Base-by-base conservation (phyloP, 1,140 invertebrate species). In the Stegodyphus mimosarum region DNA sequence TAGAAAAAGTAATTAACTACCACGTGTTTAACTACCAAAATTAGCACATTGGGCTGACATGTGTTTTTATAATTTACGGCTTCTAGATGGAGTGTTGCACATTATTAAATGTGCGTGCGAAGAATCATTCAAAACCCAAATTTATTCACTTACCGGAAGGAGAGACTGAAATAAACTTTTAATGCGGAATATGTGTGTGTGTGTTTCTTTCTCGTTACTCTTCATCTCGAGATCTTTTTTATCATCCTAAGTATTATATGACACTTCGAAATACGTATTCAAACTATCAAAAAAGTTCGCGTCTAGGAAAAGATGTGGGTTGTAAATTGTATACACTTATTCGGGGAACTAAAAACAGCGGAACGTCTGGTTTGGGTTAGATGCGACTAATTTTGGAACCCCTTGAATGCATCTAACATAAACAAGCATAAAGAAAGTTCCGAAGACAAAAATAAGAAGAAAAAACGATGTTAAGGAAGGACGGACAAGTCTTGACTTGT, bases 321-420 rank as follows among this genome's bases (percentile, higher is more conserved):
- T 60, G 55, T 60, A 60, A 60, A 60, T 60, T 60, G 55, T 60
- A 60, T 60, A 60, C 55, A 60, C 55, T 60, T 60, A 60, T 60
- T 67, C 17, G 64, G 9, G 64, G 64, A 67, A 67, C 55, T 60
- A 60, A 60, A 60, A 60, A 60, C 55, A 60, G 64, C 64, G 64
- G 17, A 67, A 67, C 64, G 64, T 67, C 11, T 67, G 64, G 11
- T 67, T 67, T 67, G 64, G 64, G 7, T 67, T 67, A n/a, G 17
- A 67, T n/a, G 64, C 64, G 17, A 67, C 17, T 67, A 13, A 67
- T 67, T 67, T 67, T 67, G 64, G 64, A 67, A 67, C 64, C 64
- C 64, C 64, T 17, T 67, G 64, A 67, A n/a, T 13, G 64, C 64
- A 17, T 17, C 11, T 67, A 67, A 17, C 17, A 67, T 67, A 67